A percentile compares a stretch with the other conserved stretches of the same genome.
These are phyloP conservation scores for Paramormyrops hopkinsi DNA, from an alignment of 2,797 vertebrate genomes.

Conservation along the genomic window DNA sequence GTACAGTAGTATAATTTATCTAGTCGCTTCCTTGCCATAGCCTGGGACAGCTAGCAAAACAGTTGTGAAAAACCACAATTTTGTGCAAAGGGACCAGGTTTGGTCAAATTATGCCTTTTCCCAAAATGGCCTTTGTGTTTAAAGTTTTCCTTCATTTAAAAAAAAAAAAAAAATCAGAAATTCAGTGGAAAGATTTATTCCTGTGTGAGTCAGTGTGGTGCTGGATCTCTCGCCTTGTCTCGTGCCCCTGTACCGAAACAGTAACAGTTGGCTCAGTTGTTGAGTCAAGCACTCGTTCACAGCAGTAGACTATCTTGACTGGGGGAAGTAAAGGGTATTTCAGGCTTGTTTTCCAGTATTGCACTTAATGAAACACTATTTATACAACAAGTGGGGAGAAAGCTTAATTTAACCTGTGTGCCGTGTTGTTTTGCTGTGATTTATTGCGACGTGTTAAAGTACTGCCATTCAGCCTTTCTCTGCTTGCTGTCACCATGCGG, in stretches of 20 bases:
- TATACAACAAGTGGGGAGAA: neutral
- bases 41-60: slow-evolving; percentile 13
- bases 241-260: neutral
- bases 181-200: slow-evolving; percentile 33
- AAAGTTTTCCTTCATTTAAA: slow-evolving; percentile 10
- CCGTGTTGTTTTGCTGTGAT: neutral
- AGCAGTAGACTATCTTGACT: neutral
- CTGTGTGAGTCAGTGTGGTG: slow-evolving; percentile 20
- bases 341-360: neutral
- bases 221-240: slow-evolving; percentile 5
- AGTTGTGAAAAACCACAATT: slow-evolving; percentile 6
- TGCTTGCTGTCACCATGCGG: neutral
- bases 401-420: neutral
- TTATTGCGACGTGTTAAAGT: neutral
- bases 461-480: neutral
- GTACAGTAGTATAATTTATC: slow-evolving; percentile 12
- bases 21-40: neutral
- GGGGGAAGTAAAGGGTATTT: neutral
- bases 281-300: neutral
- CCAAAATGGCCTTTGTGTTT: slow-evolving; percentile 13
- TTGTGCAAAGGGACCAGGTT: neutral
- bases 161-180: slow-evolving; percentile 2
- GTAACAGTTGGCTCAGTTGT: neutral
- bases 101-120: neutral
- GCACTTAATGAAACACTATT: slow-evolving; percentile 12